Evolutionary conservation across 2,797 vertebrate genomes (phyloP).

Genomic region (Myioborus melanocephalus): DNA sequence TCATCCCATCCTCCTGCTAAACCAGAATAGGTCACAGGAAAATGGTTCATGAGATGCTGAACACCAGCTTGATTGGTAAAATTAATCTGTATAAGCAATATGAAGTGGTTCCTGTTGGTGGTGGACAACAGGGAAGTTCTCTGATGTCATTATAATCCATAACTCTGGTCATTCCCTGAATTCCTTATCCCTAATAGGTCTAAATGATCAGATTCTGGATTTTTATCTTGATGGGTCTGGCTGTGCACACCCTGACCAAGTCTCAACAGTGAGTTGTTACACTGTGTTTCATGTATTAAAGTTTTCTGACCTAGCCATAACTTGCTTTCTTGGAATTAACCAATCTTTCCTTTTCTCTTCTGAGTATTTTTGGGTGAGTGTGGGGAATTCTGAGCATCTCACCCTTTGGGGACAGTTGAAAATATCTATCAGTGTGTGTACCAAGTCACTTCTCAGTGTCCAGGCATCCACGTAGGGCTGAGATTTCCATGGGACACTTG

Average conservation of each 20-base stretch:
- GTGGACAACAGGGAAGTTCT: neutral
- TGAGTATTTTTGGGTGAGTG: neutral
- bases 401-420: neutral
- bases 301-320: neutral
- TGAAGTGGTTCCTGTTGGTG: neutral
- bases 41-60: neutral
- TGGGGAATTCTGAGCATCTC: neutral
- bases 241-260: neutral
- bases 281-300: neutral
- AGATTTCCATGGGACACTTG: neutral
- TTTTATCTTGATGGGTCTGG: neutral
- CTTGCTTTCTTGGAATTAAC: neutral
- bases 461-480: too few relatives aligned
- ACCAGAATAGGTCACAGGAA: neutral
- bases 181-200: neutral
- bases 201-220: neutral
- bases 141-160: accelerated
- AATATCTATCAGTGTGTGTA: neutral
- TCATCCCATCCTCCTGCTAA: neutral
- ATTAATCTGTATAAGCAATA: neutral
- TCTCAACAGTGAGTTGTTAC: neutral
- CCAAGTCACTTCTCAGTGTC: neutral
- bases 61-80: neutral
- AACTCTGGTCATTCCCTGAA: neutral
- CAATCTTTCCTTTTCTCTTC: neutral